Base-by-base conservation (phyloP, 2,888 invertebrate species). In the Cephus sareptanus region DNA sequence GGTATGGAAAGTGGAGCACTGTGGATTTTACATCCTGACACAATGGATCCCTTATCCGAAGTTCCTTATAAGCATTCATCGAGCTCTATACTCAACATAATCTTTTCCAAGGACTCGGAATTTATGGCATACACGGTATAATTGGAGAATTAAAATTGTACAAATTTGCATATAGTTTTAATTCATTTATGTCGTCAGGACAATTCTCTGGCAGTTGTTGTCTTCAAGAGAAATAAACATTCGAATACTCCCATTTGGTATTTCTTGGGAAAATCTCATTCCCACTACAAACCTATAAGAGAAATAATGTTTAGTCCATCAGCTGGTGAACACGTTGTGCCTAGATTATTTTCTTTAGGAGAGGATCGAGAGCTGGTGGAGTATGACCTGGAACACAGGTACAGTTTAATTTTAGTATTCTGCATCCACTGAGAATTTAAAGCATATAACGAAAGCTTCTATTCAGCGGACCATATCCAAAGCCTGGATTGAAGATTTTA, bases 1-100 rank as follows among this genome's bases (percentile, higher is more conserved):
- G 95, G 94, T 0, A 87, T 94, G 82, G 92, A 92, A 78, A 94
- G 93, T 74, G 95, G 95, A 0, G 92, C 93, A 79, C 76, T 95
- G 35, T 91, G 94, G 91, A 92, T 95, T 82, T 86, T 95, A 68
- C 93, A 95, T 85, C 94, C 95, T 0, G 90, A 93, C n/a, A 92
- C 94, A 2, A 86, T 95, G 68, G 92, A 92, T 33, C 92, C 93
- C 6, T 82, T 93, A 69, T 90, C 91, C 0, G 83, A 90, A n/a
- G 85, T 85, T 15, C 93, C 94, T 0, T 93, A 93, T 82, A 90
- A 90, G 71, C 92, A 93, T 82, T 92, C 93, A 0, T 88, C 80
- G 0, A 83, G 89, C 74, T 85, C 90, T n/a, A 93, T 95, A 71
- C 86, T 90, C 6, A 92, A 93, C 78, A 93, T 95, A 3, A 89